Evolutionary conservation across 2,797 vertebrate genomes (phyloP).

Genomic region (Echeneis naucrates): DNA sequence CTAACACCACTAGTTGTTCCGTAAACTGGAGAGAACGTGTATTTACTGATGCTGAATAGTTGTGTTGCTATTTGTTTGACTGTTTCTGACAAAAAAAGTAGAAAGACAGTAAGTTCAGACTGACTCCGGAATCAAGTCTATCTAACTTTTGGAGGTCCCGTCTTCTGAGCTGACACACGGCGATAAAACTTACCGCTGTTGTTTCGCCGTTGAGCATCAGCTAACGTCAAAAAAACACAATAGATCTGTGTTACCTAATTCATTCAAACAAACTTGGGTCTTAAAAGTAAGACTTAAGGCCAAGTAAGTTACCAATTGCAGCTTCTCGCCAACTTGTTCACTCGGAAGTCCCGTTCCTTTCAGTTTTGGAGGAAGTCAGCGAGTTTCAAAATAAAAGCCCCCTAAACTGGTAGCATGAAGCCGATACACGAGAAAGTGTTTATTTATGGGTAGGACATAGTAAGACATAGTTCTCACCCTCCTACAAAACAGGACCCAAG

Average conservation of each 20-base stretch:
- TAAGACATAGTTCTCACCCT: neutral
- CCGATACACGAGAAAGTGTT: neutral
- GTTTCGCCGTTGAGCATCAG: neutral
- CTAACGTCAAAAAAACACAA: neutral
- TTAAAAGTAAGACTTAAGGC: too few species aligned
- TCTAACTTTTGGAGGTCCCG: too few species aligned
- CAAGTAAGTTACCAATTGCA: neutral
- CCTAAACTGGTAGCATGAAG: neutral
- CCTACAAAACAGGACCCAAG: too few species aligned
- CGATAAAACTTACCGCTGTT: conserved; percentile 11
- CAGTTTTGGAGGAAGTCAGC: conserved; percentile 29
- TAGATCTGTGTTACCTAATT: neutral
- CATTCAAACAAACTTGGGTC: rapidly evolving
- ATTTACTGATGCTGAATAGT: too few species aligned
- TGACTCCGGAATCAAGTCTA: too few species aligned
- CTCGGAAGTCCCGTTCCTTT: neutral
- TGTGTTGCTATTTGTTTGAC: too few species aligned
- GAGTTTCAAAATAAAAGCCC: conserved; percentile 23
- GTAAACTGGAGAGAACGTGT: too few species aligned
- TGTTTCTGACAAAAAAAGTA: too few species aligned
- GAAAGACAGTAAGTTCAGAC: too few species aligned
- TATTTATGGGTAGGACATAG: neutral
- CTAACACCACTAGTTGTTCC: too few species aligned
- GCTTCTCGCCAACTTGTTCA: rapidly evolving
- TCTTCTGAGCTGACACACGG: neutral